Percentiles rank a stretch among this genome's conserved stretches.
Conservation (phyloP, 2,797 vertebrate genomes). For the Malurus leucopterus region DNA sequence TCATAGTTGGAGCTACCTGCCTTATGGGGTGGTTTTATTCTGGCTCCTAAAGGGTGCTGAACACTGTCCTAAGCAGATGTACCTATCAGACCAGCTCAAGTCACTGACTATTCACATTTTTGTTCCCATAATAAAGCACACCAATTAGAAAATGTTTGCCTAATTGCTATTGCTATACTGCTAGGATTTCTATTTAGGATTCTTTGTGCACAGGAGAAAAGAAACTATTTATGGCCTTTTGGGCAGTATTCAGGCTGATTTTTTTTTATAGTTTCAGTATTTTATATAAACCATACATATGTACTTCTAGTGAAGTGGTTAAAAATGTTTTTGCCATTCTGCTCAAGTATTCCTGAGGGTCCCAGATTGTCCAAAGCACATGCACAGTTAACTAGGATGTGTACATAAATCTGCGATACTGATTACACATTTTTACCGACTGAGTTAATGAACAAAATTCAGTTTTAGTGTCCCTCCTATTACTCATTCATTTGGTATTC, state of each 20-base stretch:
- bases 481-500: constrained; percentile 51
- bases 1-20: not conserved
- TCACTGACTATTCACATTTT: not conserved
- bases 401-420: constrained; percentile 6
- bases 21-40: not conserved
- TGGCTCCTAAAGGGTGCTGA: not conserved
- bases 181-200: not conserved
- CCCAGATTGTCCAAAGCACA: not conserved
- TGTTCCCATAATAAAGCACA: not conserved
- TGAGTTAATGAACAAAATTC: constrained; percentile 28
- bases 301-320: not conserved
- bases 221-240: not conserved
- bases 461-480: constrained; percentile 31
- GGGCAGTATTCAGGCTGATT: not conserved
- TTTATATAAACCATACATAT: not conserved
- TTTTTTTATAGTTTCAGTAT: not conserved
- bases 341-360: not conserved
- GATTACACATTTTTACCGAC: not conserved
- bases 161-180: not conserved
- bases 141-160: not conserved
- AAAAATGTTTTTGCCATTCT: not conserved
- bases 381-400: not conserved
- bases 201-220: not conserved
- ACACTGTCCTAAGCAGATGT: not conserved
- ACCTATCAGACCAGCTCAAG: not conserved